Base-by-base conservation (phyloP, 1,140 invertebrate genomes). In the Drosophila watanabei region DNA sequence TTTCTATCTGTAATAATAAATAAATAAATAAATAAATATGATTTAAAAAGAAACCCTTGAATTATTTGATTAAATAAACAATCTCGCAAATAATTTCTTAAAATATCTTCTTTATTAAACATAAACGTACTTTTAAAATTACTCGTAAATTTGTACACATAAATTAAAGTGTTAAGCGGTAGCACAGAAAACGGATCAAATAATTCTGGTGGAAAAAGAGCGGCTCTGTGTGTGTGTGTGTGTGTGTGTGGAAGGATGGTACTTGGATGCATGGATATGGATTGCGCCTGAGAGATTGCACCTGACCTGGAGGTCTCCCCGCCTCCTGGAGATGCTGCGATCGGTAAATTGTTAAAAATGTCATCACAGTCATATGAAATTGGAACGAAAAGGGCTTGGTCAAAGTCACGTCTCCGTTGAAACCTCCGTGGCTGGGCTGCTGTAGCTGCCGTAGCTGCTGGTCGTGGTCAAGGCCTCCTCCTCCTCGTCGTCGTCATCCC, bases 341-440 rank as follows among this genome's bases (percentile, higher is more conserved):
- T 83, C 77, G 79, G 69, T 89, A 81, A 75, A 88, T 89, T 89
- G 85, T 85, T 88, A 87, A 83, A 79, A 82, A 80, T 84, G 88
- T 91, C 88, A 91, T 91, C 89, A 91, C 89, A 91, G 89, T 91
- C 89, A 91, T 82, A 92, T 92, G 72, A 68, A 87, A 81, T 68
- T 89, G 75, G 70, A 77, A 72, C 79, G 79, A 66, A 59, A 48
- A 69, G 59, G 56, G 52, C 61, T 64, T 43, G 35, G 37, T 69
- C 48, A 61, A 43, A 76, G 62, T 89, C 80, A 89, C 85, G 78
- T 62, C 32, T 39, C 54, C 54, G 54, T 41, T 28, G 41, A 24
- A 30, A 71, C n/a, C 54, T 65, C 68, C 16, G 58, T 51, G 45
- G 62, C 14, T 28, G 35, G 35, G 20, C 13, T 54, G 33, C 52